Conservation (phyloP, 2,888 invertebrate species). For the Linnaemya vulpina region DNA sequence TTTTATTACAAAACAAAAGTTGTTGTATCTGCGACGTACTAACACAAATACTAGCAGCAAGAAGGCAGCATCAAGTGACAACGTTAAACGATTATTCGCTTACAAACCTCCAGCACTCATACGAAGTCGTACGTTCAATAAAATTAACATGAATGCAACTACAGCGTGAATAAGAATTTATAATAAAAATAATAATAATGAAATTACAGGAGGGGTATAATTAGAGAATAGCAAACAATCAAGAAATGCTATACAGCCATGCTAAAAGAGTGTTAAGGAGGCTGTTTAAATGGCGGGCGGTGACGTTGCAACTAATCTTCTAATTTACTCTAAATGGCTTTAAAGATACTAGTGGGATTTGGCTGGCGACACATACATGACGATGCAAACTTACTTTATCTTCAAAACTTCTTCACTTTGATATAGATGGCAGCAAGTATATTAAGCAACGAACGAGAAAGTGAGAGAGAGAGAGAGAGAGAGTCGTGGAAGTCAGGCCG, state of each 20-base stretch:
- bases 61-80: neutral
- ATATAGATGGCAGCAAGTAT: neutral
- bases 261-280: neutral
- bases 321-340: conserved; percentile 10
- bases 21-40: no score
- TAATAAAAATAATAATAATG: neutral
- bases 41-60: neutral
- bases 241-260: neutral
- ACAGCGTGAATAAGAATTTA: conserved; percentile 58
- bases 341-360: conserved; percentile 9
- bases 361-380: neutral
- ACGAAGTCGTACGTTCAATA: conserved; percentile 47
- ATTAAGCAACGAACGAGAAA: neutral
- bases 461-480: neutral
- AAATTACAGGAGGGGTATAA: neutral
- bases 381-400: neutral
- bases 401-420: neutral
- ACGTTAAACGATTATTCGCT: neutral
- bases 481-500: neutral
- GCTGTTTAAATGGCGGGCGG: neutral
- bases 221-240: conserved; percentile 25
- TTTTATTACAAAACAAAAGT: no score
- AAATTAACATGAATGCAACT: conserved; percentile 66
- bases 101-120: neutral
- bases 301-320: neutral